Evolutionary conservation across 2,797 vertebrate species (phyloP).

Genomic region (Notoglanidium macrostoma): DNA sequence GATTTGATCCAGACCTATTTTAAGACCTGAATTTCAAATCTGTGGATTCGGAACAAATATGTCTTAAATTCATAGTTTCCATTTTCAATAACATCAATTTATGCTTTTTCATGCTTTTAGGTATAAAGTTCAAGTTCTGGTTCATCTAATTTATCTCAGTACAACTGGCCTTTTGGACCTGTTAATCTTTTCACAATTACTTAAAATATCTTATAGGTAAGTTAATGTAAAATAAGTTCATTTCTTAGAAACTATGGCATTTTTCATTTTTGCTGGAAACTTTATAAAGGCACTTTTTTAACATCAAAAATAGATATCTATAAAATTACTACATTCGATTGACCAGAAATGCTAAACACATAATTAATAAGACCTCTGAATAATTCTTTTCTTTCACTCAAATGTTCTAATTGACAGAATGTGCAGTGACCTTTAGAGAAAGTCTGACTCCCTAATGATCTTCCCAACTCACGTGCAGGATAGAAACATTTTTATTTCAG

Average conservation of each 20-base stretch:
- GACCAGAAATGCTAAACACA: neutral
- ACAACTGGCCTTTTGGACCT: neutral
- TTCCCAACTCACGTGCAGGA: constrained; percentile 18
- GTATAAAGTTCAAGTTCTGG: neutral
- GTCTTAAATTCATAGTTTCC: neutral
- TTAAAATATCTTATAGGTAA: neutral
- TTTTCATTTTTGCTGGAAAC: neutral
- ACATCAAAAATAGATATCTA: neutral
- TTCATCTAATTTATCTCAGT: neutral
- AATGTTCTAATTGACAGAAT: constrained; percentile 1
- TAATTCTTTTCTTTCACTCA: neutral
- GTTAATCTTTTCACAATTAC: neutral
- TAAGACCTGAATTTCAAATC: neutral
- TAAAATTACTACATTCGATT: neutral
- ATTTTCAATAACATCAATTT: neutral
- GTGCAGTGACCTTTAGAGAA: constrained; percentile 39
- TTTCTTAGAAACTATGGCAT: neutral
- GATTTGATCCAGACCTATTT: neutral
- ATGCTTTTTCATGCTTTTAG: neutral
- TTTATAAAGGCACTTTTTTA: neutral
- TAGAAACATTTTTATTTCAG: constrained; percentile 30
- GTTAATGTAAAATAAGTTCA: neutral
- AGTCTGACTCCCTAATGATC: constrained; percentile 42
- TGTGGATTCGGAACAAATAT: neutral
- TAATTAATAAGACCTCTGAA: neutral